These are phyloP conservation scores for Achatina immaculata DNA, from an alignment of 1,140 invertebrate species.

Conservation along the genomic window DNA sequence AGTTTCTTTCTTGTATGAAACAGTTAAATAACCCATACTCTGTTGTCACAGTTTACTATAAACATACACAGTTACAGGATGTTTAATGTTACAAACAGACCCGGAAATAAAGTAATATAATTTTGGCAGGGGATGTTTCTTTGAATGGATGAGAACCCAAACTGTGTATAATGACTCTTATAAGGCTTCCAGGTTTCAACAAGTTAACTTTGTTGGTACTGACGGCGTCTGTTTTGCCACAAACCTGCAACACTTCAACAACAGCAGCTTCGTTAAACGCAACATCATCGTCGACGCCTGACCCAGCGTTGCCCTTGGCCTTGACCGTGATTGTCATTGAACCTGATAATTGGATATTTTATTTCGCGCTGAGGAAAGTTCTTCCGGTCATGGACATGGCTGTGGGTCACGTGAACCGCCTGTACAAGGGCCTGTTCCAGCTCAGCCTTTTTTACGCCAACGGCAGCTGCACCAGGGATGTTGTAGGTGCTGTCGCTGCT, in stretches of 20 bases:
- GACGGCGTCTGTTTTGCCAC: not conserved
- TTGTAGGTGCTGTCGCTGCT: conserved; percentile 27
- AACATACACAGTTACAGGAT: too few species aligned
- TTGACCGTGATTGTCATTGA: conserved; percentile 7
- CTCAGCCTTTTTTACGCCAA: not conserved
- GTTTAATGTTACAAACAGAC: too few species aligned
- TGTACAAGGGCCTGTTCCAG: conserved; percentile 15
- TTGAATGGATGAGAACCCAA: too few species aligned
- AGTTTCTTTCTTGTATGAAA: too few species aligned
- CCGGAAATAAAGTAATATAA: too few species aligned
- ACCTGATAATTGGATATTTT: not conserved
- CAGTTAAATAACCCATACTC: too few species aligned
- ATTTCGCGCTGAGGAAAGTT: conserved; percentile 14
- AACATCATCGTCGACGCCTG: not conserved
- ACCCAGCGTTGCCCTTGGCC: not conserved
- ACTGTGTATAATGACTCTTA: too few species aligned
- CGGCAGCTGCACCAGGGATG: conserved; percentile 25
- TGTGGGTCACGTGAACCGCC: not conserved
- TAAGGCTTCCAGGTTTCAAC: too few species aligned
- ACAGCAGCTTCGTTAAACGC: not conserved
- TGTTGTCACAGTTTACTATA: too few species aligned
- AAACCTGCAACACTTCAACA: not conserved
- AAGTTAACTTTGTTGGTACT: not conserved
- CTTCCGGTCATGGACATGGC: conserved; percentile 26
- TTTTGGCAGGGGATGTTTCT: too few species aligned